Evolutionary conservation across 2,113 vertebrate species (phyloP).

Genomic region (Climacteris rufus): DNA sequence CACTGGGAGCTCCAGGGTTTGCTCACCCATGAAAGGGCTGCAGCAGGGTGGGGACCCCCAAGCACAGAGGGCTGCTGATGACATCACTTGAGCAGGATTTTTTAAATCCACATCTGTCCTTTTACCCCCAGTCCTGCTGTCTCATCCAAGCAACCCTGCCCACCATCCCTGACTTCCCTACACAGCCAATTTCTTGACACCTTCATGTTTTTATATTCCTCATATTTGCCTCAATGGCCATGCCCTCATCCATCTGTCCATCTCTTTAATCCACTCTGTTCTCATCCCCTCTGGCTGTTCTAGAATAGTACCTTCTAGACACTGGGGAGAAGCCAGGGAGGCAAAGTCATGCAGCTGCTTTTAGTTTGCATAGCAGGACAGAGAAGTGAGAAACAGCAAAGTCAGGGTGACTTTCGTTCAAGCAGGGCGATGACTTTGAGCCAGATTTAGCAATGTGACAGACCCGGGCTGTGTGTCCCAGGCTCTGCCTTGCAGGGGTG

Average conservation of each 20-base stretch:
- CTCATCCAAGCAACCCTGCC: background rate
- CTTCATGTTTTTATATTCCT: background rate
- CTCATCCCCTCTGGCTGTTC: background rate
- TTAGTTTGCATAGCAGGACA: background rate
- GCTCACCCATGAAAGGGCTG: background rate
- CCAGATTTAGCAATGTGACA: background rate
- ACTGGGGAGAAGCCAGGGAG: background rate
- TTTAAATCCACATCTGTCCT: background rate
- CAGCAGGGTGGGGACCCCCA: rapidly evolving
- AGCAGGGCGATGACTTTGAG: background rate
- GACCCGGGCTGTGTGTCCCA: background rate
- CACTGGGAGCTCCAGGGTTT: background rate
- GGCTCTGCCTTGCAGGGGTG: background rate
- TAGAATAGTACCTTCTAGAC: background rate
- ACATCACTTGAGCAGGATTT: background rate
- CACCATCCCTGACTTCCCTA: background rate
- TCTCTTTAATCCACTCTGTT: background rate
- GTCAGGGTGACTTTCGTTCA: background rate
- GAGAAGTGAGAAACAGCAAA: background rate
- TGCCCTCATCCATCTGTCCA: background rate
- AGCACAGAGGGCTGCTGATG: rapidly evolving
- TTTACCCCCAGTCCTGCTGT: background rate
- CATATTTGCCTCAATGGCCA: rapidly evolving
- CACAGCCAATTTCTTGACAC: background rate
- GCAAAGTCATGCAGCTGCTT: background rate